Conservation (phyloP, 2,888 invertebrate genomes). For the Orchestes rusci region DNA sequence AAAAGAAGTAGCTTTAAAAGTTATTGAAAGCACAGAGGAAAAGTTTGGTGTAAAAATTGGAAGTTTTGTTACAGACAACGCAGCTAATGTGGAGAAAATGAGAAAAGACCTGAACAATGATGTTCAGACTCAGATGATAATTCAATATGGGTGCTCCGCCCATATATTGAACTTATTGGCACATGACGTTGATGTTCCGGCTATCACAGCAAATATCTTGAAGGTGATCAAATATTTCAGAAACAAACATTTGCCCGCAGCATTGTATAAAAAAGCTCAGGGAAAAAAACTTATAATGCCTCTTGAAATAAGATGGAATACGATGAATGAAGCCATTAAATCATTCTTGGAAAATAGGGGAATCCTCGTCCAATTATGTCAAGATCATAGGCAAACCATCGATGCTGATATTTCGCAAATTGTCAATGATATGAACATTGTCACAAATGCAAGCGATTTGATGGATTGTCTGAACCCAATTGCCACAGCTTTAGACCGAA, state of each 20-base stretch:
- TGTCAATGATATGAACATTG: conserved; percentile 10
- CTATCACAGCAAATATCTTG: neutral
- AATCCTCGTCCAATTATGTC: conserved; percentile 12
- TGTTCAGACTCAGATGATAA: too few relatives aligned
- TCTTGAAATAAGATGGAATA: conserved; percentile 17
- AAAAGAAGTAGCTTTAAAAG: too few relatives aligned
- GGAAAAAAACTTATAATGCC: conserved; percentile 1
- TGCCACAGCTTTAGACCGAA: conserved; percentile 11
- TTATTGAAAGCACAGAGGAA: too few relatives aligned
- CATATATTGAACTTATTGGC: conserved; percentile 12
- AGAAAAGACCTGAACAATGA: too few relatives aligned
- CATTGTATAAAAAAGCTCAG: neutral
- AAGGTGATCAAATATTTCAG: conserved; percentile 10
- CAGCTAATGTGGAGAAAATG: too few relatives aligned
- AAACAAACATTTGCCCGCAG: conserved; percentile 3
- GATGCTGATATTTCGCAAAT: conserved; percentile 9
- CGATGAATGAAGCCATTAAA: conserved; percentile 15
- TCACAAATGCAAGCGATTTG: neutral
- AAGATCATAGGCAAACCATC: conserved; percentile 11
- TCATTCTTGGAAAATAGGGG: conserved; percentile 10
- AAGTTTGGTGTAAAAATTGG: too few relatives aligned
- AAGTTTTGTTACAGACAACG: too few relatives aligned
- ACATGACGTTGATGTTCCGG: conserved; percentile 9
- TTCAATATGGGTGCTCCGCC: conserved; percentile 19
- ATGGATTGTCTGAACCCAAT: neutral